phyloP scores from a whole-genome alignment of 2,888 invertebrate species.

The Platerodrilus igneus region DNA sequence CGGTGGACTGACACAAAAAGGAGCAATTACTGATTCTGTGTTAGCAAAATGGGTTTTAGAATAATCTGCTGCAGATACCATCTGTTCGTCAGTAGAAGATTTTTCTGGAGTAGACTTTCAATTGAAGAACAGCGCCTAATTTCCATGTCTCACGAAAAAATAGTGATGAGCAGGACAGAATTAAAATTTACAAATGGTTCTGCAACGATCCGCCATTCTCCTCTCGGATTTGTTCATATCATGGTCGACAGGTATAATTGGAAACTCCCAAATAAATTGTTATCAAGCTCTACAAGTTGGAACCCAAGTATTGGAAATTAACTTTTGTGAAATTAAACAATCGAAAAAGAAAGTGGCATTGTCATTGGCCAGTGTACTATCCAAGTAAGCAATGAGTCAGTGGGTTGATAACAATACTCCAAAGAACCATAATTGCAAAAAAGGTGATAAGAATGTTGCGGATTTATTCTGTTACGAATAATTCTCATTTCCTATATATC shows the following conservation, averaged over 20 bases:
- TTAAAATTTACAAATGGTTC: slow-evolving; percentile 25
- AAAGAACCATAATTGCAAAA: too few species aligned
- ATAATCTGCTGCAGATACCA: slow-evolving; percentile 11
- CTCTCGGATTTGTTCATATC: slow-evolving; percentile 19
- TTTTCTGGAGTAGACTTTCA: slow-evolving; percentile 9
- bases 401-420: too few species aligned
- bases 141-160: slow-evolving; percentile 19
- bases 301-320: slow-evolving; percentile 13
- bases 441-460: too few species aligned
- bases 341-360: slow-evolving; percentile 19
- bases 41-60: slow-evolving; percentile 20
- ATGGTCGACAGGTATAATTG: slow-evolving; percentile 20
- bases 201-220: slow-evolving; percentile 26
- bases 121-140: slow-evolving; percentile 25
- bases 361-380: slow-evolving; percentile 16
- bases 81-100: slow-evolving; percentile 20
- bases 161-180: slow-evolving; percentile 19
- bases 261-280: slow-evolving; percentile 22
- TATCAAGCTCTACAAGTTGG: too few species aligned
- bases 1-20: slow-evolving; percentile 14
- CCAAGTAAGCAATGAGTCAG: slow-evolving; percentile 20
- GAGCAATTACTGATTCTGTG: slow-evolving; percentile 17
- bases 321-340: slow-evolving; percentile 10
- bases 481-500: too few species aligned
- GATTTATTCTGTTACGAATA: too few species aligned